Evolutionary conservation across 2,113 vertebrate species (phyloP).

Genomic region (Macrotis lagotis): DNA sequence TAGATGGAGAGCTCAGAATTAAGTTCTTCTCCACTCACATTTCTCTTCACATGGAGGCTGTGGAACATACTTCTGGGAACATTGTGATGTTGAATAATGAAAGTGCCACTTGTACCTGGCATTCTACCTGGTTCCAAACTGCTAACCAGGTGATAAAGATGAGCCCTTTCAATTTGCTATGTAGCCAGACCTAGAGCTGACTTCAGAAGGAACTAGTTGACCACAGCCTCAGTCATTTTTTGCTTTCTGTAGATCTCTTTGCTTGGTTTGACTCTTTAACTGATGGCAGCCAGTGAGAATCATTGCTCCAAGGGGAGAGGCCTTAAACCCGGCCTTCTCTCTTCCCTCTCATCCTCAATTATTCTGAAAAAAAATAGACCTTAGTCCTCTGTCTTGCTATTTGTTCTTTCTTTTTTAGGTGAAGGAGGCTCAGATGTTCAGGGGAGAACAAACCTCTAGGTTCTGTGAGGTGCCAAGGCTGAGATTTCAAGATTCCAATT

Average conservation of each 20-base stretch:
- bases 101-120: too few species aligned
- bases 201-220: background rate
- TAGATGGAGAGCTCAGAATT: background rate
- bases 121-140: background rate
- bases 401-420: background rate
- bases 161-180: background rate
- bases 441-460: background rate
- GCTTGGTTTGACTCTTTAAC: too few species aligned
- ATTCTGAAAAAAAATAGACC: too few species aligned
- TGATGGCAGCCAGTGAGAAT: too few species aligned
- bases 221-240: background rate
- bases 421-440: background rate
- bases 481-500: background rate
- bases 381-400: too few species aligned
- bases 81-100: background rate
- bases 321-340: too few species aligned
- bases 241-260: background rate
- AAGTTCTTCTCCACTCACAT: background rate
- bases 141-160: too few species aligned
- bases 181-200: background rate
- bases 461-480: background rate
- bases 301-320: too few species aligned
- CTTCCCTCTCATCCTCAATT: background rate
- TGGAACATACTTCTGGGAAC: background rate
- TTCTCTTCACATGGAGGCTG: background rate